Base-by-base conservation (phyloP, 1,140 invertebrate species). In the Trissolcus basalis region DNA sequence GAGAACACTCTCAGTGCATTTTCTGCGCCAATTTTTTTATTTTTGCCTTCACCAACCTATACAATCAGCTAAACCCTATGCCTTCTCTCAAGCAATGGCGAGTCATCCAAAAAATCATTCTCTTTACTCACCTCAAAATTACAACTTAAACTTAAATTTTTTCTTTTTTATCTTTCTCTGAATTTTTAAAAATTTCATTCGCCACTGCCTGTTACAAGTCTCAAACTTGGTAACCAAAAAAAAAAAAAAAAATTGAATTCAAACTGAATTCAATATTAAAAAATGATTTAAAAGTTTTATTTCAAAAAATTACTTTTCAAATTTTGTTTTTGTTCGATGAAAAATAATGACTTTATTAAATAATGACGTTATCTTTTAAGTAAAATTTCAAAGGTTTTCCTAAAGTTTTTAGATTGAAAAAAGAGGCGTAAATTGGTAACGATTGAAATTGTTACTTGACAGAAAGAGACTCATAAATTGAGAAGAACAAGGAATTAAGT, bases 1-100 rank as follows among this genome's bases (percentile, higher is more conserved):
- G 83, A 88, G 85, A 84, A 88, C 78, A 86, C 83, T 87, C 85
- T 88, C 81, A 88, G 85, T 88, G 86, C 83, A 83, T 86, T 85
- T 81, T 85, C 83, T 86, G 85, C 83, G 82, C 82, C 82, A 84
- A 79, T 80, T 81, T 50, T 53, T 80, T 82, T 81, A 79, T 81
- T 77, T 81, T 86, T 87, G 83, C 85, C 86, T 87, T 84, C 67
- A 78, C 76, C 82, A 87, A 87, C 85, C 85, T 88, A 85, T 74
- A 51, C 77, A 84, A 71, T 80, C 71, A 75, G 58, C 74, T 85
- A 83, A 81, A 41, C 77, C 85, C 82, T 86, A 81, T 60, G 32
- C 55, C 67, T 81, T 81, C 71, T 78, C 19, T 53, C 58, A 64
- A 82, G 78, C 84, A 86, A 85, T 85, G 83, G 84, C 84, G 82